Conservation (phyloP, 2,888 invertebrate species). For the Dichetophora obliterata region DNA sequence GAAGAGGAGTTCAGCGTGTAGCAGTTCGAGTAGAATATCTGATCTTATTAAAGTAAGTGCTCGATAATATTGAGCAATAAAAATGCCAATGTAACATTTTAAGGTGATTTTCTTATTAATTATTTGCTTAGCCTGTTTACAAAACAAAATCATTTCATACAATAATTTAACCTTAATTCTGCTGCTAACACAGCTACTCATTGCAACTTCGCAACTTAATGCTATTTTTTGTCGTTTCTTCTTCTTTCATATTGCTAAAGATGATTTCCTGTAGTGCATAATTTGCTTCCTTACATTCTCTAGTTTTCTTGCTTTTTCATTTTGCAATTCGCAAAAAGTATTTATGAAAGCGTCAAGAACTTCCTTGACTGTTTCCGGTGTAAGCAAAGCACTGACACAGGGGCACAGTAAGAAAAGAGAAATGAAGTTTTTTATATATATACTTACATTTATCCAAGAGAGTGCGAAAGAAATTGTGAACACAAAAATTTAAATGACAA, state of each 20-base stretch:
- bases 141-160: too few species aligned
- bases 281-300: background rate
- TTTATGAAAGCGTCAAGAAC: constrained; percentile 19
- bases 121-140: too few species aligned
- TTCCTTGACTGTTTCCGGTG: constrained; percentile 19
- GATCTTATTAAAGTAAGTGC: background rate
- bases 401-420: background rate
- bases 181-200: too few species aligned
- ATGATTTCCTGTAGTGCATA: background rate
- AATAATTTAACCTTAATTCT: too few species aligned
- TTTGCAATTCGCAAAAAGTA: constrained; percentile 17
- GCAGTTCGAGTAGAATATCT: background rate
- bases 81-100: too few species aligned
- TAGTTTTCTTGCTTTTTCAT: background rate
- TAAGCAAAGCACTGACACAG: background rate
- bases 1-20: background rate
- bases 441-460: too few species aligned
- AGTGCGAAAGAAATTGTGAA: constrained; percentile 1
- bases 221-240: background rate
- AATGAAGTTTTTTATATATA: background rate
- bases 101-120: too few species aligned
- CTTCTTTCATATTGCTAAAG: background rate
- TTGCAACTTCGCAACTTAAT: too few species aligned
- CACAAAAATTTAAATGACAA: constrained; percentile 35
- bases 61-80: too few species aligned